Evolutionary conservation across 2,797 vertebrate genomes (phyloP).

Genomic region (Novumbra hubbsi): DNA sequence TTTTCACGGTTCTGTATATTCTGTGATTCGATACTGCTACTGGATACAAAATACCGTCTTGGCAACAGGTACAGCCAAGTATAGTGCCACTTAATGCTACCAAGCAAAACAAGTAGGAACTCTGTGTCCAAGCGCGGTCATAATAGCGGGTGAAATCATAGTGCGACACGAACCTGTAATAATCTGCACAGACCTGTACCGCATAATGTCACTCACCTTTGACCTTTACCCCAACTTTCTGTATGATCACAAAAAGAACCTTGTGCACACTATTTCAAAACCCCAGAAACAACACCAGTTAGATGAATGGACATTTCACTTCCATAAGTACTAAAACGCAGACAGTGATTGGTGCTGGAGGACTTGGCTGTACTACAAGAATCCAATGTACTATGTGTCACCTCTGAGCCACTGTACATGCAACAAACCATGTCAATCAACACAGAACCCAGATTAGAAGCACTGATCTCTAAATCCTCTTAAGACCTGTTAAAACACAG

Average conservation of each 20-base stretch:
- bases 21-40: too few species aligned
- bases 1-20: too few species aligned
- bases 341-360: not conserved
- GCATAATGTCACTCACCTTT: not conserved
- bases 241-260: not conserved
- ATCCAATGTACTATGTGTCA: not conserved
- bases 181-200: not conserved
- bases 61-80: too few species aligned
- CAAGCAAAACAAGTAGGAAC: too few species aligned
- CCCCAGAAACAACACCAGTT: not conserved
- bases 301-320: too few species aligned
- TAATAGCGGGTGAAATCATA: too few species aligned
- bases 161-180: too few species aligned
- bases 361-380: not conserved
- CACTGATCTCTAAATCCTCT: constrained; percentile 1
- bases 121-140: too few species aligned
- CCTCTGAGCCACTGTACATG: not conserved
- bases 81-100: too few species aligned
- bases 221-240: not conserved
- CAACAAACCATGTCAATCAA: not conserved
- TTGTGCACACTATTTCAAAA: not conserved
- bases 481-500: not conserved
- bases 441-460: not conserved
- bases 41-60: too few species aligned
- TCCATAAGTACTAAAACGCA: too few species aligned